These are phyloP conservation scores for Calypte anna DNA, from an alignment of 2,113 vertebrate species.

Conservation along the genomic window DNA sequence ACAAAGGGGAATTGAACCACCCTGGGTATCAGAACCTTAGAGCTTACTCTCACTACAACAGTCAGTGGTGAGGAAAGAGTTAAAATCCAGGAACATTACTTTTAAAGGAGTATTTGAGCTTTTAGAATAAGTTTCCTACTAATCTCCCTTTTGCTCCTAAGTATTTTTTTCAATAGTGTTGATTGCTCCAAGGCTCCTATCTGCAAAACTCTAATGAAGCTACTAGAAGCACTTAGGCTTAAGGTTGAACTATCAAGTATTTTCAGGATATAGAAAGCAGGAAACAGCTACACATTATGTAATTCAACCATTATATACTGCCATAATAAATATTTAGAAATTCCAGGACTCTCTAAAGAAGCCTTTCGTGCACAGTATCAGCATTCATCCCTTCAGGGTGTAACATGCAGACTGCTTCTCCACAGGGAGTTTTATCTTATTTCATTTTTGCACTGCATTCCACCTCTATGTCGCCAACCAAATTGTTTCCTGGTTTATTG, in stretches of 20 bases:
- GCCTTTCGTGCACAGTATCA: slow-evolving; percentile 70
- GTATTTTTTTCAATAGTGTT: slow-evolving; percentile 32
- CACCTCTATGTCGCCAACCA: slow-evolving; percentile 71
- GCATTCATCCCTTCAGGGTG: slow-evolving; percentile 73
- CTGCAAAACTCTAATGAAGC: slow-evolving; percentile 29
- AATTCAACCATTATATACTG: slow-evolving; percentile 70
- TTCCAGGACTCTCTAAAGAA: slow-evolving; percentile 70
- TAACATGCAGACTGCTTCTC: slow-evolving; percentile 62
- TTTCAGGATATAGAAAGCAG: slow-evolving; percentile 68
- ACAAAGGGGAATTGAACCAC: background rate
- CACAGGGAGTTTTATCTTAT: slow-evolving; percentile 74
- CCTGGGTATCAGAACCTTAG: background rate
- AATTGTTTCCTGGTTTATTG: slow-evolving; percentile 76
- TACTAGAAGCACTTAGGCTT: slow-evolving; percentile 39
- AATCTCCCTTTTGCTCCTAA: slow-evolving; percentile 33
- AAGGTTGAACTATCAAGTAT: slow-evolving; percentile 66
- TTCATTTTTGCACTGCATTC: slow-evolving; percentile 73
- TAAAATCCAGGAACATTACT: background rate
- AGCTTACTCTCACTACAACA: background rate
- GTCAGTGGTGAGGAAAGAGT: background rate
- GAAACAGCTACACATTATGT: slow-evolving; percentile 74
- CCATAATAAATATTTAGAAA: slow-evolving; percentile 80
- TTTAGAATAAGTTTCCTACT: background rate
- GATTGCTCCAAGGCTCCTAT: slow-evolving; percentile 53
- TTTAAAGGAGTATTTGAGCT: background rate